Percentiles rank a stretch among this genome's conserved stretches.
These are phyloP conservation scores for Callospermophilus lateralis DNA, from an alignment of 2,113 vertebrate genomes.

Conservation along the genomic window DNA sequence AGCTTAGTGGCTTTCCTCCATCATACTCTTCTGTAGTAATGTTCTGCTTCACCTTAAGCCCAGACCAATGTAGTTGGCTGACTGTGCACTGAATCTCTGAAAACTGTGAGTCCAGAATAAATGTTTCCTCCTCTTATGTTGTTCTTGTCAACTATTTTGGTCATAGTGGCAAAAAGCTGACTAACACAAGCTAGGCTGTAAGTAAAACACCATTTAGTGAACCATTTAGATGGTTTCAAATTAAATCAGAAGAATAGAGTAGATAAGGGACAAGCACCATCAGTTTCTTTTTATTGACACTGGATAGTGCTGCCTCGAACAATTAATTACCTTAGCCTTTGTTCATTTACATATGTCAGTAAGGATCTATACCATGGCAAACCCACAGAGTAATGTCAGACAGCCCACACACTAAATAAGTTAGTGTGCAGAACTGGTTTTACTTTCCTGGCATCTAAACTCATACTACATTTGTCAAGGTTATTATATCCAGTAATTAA, in stretches of 20 bases:
- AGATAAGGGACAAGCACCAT: neutral
- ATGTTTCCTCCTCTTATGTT: too few relatives aligned
- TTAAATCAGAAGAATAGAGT: neutral
- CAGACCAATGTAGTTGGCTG: too few relatives aligned
- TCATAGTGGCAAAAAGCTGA: too few relatives aligned
- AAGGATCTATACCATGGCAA: neutral
- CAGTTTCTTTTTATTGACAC: neutral
- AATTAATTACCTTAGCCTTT: neutral
- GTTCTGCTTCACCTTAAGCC: too few relatives aligned
- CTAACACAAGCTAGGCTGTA: neutral
- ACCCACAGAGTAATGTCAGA: neutral
- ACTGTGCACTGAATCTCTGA: too few relatives aligned
- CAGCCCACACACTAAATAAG: neutral
- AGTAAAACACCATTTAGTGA: neutral
- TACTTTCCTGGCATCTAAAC: neutral
- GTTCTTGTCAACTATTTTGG: too few relatives aligned
- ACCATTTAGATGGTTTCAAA: neutral
- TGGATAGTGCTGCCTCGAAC: neutral
- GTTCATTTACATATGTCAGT: neutral
- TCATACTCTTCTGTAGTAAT: too few relatives aligned
- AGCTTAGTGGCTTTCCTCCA: too few relatives aligned
- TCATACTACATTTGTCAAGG: neutral
- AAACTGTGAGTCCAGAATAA: too few relatives aligned
- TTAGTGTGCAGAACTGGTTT: neutral
- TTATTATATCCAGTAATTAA: neutral